phyloP scores from a whole-genome alignment of 92 coral and sea anemone genomes.

The Parazoanthus swiftii region DNA sequence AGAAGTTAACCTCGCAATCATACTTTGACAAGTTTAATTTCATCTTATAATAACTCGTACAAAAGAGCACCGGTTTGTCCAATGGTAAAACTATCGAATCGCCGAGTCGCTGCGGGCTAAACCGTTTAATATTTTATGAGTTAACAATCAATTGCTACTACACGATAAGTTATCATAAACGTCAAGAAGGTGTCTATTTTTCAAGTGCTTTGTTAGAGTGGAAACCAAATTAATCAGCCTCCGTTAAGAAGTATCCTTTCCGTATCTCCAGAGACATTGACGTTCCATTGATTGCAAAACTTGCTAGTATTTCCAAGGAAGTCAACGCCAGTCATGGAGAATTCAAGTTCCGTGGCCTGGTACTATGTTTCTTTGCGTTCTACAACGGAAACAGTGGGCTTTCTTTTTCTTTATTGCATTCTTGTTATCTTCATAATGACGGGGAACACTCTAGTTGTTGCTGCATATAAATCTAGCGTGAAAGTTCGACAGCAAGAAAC shows the following conservation, averaged over 20 bases:
- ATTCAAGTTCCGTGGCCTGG: slow-evolving; percentile 18
- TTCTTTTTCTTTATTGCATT: slow-evolving; percentile 53
- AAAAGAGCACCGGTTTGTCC: neutral
- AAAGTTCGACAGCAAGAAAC: slow-evolving; percentile 58
- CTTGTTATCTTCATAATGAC: slow-evolving; percentile 53
- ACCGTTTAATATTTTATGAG: slow-evolving; percentile 29
- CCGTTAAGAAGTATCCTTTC: neutral
- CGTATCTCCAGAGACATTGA: neutral
- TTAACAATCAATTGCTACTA: slow-evolving; percentile 5
- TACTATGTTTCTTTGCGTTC: slow-evolving; percentile 48
- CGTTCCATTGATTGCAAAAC: neutral
- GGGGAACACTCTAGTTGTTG: slow-evolving; percentile 71
- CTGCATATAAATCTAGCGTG: slow-evolving; percentile 45
- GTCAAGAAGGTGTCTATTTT: slow-evolving; percentile 21
- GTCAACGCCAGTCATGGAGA: neutral
- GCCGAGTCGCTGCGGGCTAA: neutral
- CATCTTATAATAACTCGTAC: neutral
- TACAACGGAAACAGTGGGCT: slow-evolving; percentile 50
- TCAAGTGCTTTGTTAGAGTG: slow-evolving; percentile 10
- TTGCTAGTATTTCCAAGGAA: too few species aligned
- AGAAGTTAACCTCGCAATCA: neutral
- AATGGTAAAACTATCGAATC: slow-evolving; percentile 8
- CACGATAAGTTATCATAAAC: slow-evolving; percentile 10
- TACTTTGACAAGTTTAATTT: neutral
- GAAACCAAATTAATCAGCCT: neutral